Base-by-base conservation (phyloP, 2,797 vertebrate species). In the Thaleichthys pacificus region DNA sequence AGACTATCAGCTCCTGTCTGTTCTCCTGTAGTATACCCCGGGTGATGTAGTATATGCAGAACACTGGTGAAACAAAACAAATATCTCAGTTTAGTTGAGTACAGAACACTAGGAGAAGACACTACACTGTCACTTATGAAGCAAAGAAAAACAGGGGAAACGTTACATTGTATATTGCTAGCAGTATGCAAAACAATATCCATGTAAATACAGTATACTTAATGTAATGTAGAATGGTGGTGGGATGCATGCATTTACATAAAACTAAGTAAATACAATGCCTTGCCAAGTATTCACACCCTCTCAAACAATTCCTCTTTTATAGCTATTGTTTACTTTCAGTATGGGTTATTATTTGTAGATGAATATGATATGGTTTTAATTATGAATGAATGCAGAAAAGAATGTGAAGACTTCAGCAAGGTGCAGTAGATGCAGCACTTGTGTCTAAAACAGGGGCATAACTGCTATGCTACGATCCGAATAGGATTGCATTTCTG, bases 1-100 rank as follows among this genome's bases (percentile, higher is more conserved):
- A 96, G 7, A 78, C 93, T 0, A 91, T 30, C 75, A 96, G 93
- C 89, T 96, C 95, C 89, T 94, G 95, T 4, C 89, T 83, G 75
- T 95, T 96, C 89, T 96, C 94, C 87, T 96, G 95, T 86, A 95
- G 89, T 64, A 95, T 90, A 0, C 95, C 95, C 1, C 95, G 91
- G 26, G 68, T 83, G 80, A 95, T 91, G 21, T 95, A 96, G 76
- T 95, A 96, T 61, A 95, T 79, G 79, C 94, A 95, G 91, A 96
- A 96, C 86, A 92, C 95, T 95, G 85, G 19, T 85, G 24, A 67
- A 30, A 67, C 24, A 67, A 28, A 8, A 28, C 64, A 49, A 2
- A 21, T 35, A 24, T 24, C 2, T 24, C 17, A n/a, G 51, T 56
- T n/a, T 56, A 56, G 42, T 11, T 47, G 11, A 47, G 42, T 11